phyloP scores from a whole-genome alignment of 2,888 invertebrate genomes.

The Ganaspis brasiliensis region DNA sequence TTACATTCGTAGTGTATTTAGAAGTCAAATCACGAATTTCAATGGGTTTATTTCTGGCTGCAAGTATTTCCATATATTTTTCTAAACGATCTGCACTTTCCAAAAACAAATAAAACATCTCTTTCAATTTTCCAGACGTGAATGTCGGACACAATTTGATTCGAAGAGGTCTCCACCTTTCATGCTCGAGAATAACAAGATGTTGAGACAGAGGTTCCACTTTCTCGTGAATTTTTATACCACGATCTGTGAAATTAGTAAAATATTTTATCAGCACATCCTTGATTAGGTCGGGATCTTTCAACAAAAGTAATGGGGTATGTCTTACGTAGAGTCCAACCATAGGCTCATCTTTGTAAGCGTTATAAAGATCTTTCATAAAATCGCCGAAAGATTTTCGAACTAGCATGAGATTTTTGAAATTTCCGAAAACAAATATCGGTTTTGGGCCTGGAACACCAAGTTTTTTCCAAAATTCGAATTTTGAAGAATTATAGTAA shows the following conservation, averaged over 20 bases:
- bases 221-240: constrained; percentile 66
- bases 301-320: constrained; percentile 75
- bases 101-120: constrained; percentile 81
- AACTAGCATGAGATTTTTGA: constrained; percentile 69
- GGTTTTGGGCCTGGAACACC: constrained; percentile 79
- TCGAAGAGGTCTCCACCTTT: constrained; percentile 81
- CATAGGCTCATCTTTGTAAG: constrained; percentile 63
- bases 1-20: constrained; percentile 79
- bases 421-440: constrained; percentile 79
- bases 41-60: constrained; percentile 59
- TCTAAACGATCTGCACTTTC: too few relatives aligned
- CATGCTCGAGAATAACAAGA: constrained; percentile 79
- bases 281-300: constrained; percentile 77
- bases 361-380: constrained; percentile 55
- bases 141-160: constrained; percentile 81
- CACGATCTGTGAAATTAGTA: constrained; percentile 70
- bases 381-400: constrained; percentile 46
- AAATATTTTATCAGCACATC: constrained; percentile 80
- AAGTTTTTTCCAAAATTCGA: constrained; percentile 79
- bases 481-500: constrained; percentile 73
- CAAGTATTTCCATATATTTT: constrained; percentile 75
- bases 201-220: constrained; percentile 80
- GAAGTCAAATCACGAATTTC: constrained; percentile 73
- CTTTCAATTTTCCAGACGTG: constrained; percentile 81
- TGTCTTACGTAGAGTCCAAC: constrained; percentile 78